A percentile compares a stretch with the other conserved stretches of the same genome.
Conservation (phyloP, 2,797 vertebrate species). For the Anguilla marmorata region DNA sequence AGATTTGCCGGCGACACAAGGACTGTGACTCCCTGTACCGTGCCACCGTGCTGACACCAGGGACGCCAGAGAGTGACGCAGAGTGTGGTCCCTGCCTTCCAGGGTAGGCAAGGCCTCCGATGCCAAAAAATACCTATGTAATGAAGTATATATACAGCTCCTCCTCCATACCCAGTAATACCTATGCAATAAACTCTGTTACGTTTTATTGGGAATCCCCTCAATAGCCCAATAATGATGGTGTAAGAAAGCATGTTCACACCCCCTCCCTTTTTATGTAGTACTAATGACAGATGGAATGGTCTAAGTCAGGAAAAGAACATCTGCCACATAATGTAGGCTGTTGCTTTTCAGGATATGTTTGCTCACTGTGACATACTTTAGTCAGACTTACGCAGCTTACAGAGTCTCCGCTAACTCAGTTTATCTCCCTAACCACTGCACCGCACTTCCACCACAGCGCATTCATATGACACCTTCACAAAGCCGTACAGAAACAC, state of each 20-base stretch:
- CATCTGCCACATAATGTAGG: not conserved
- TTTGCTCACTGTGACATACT: not conserved
- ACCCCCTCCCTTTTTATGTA: not conserved
- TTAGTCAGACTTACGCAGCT: not conserved
- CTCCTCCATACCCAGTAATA: not conserved
- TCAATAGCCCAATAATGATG: not conserved
- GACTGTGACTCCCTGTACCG: constrained; percentile 92
- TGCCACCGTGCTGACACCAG: constrained; percentile 82
- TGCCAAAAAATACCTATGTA: not conserved
- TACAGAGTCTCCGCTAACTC: not conserved
- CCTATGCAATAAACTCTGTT: not conserved
- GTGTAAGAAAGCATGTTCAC: not conserved
- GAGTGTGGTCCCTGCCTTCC: constrained; percentile 95
- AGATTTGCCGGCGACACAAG: constrained; percentile 94
- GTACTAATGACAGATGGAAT: too few species aligned
- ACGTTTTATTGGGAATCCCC: not conserved
- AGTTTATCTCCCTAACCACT: not conserved
- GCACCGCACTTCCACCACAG: not conserved
- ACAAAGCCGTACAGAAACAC: not conserved
- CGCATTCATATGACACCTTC: not conserved
- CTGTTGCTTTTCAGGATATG: not conserved
- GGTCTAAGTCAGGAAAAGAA: not conserved
- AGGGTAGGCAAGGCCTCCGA: constrained; percentile 69
- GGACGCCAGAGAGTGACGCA: constrained; percentile 87
- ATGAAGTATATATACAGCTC: not conserved